These are phyloP conservation scores for Acanthis flammea DNA, from an alignment of 2,797 vertebrate species.

Conservation along the genomic window DNA sequence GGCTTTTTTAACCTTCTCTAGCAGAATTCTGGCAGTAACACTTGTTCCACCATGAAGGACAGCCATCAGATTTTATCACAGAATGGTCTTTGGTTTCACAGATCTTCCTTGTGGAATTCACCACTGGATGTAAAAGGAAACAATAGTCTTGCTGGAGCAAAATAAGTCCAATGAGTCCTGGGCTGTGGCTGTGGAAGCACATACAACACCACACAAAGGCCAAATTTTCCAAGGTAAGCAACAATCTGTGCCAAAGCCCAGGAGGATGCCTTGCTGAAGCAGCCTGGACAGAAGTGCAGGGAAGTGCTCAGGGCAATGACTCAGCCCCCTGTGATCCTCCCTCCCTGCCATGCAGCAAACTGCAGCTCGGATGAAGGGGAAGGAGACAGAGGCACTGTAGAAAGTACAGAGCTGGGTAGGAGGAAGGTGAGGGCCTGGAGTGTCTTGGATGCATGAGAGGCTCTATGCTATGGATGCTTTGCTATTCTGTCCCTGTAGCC, in stretches of 20 bases:
- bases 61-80: not conserved
- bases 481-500: not conserved
- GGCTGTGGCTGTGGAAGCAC: not conserved
- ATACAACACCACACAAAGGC: not conserved
- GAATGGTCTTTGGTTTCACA: not conserved
- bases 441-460: not conserved
- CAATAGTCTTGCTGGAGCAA: not conserved
- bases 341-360: not conserved
- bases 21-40: not conserved
- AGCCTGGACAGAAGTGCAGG: not conserved
- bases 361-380: not conserved
- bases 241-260: not conserved
- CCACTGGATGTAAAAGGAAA: not conserved
- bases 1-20: not conserved
- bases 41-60: not conserved
- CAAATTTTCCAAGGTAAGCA: not conserved
- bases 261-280: not conserved
- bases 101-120: not conserved
- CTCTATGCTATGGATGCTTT: not conserved
- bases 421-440: not conserved
- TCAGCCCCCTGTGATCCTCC: not conserved
- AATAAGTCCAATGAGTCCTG: not conserved
- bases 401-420: not conserved
- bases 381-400: not conserved
- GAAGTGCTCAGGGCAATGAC: not conserved